Evolutionary conservation across 1,140 invertebrate species (phyloP).

Genomic region (Drosophila rufa): DNA sequence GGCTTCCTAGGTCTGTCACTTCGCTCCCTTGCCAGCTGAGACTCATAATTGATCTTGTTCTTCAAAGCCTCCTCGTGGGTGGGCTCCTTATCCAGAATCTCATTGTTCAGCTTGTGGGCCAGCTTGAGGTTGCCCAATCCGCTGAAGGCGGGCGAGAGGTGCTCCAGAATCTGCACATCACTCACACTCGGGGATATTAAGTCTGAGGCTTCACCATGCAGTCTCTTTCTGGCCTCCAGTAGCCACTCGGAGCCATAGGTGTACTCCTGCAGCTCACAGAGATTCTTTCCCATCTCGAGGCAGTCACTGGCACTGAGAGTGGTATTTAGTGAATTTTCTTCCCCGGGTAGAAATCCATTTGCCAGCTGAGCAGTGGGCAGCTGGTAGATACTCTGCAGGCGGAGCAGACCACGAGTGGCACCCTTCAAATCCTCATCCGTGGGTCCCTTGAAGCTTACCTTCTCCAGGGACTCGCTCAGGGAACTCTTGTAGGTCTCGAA

Average conservation of each 20-base stretch:
- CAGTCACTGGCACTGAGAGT: constrained; percentile 93
- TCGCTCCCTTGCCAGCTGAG: constrained; percentile 28
- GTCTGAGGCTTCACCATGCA: not conserved
- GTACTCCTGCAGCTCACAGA: constrained; percentile 95
- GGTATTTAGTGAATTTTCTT: constrained; percentile 86
- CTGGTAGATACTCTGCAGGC: constrained; percentile 97
- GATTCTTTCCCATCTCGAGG: constrained; percentile 95
- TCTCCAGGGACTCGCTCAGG: constrained; percentile 87
- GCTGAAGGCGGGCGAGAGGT: constrained; percentile 30
- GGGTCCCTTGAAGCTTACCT: constrained; percentile 87
- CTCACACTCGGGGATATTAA: constrained; percentile 22
- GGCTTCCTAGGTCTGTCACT: not conserved
- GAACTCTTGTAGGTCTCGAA: constrained; percentile 85
- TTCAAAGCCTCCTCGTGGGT: constrained; percentile 33
- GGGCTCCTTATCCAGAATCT: constrained; percentile 47
- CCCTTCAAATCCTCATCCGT: constrained; percentile 95
- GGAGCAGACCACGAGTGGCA: constrained; percentile 95
- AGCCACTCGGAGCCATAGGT: constrained; percentile 97
- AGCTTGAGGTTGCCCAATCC: constrained; percentile 56
- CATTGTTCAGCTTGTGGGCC: constrained; percentile 54
- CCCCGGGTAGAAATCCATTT: constrained; percentile 90
- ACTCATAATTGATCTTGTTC: constrained; percentile 32
- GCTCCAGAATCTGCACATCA: constrained; percentile 43
- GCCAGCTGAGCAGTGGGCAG: constrained; percentile 94
- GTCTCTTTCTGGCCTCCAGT: constrained; percentile 88